These are phyloP conservation scores for Chaitophorus viminalis DNA, from an alignment of 2,888 invertebrate genomes.

Conservation along the genomic window DNA sequence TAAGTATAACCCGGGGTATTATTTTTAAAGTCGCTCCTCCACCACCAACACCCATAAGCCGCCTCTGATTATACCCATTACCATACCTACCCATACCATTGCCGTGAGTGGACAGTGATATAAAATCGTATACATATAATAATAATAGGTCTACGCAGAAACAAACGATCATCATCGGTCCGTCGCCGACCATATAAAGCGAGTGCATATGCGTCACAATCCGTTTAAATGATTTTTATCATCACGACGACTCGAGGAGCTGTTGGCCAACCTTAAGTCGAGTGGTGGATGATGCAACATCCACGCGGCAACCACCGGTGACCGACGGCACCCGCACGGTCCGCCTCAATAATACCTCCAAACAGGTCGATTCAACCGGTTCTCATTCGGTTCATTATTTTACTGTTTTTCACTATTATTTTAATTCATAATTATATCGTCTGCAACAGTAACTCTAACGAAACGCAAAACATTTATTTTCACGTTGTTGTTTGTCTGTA, in stretches of 20 bases:
- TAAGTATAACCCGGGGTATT: no score
- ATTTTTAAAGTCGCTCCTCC: no score
- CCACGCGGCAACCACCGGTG: background rate
- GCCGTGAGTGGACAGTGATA: background rate
- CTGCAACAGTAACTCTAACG: background rate
- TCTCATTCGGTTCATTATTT: background rate
- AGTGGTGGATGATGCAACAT: background rate
- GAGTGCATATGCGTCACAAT: no score
- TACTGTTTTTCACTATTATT: background rate
- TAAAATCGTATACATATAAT: no score
- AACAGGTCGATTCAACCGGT: conserved; percentile 43
- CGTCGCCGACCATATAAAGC: no score
- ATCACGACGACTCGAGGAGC: background rate
- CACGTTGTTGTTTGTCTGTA: background rate
- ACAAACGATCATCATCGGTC: background rate
- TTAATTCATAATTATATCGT: background rate
- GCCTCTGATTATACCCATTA: no score
- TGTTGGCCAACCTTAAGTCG: conserved; percentile 25
- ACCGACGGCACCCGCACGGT: background rate
- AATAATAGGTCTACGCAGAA: no score
- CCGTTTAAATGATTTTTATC: background rate
- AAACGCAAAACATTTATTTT: background rate
- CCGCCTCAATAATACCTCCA: background rate
- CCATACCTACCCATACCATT: no score
- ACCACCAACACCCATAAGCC: no score